phyloP scores from a whole-genome alignment of 1,140 invertebrate species.

The Grapholita molesta region DNA sequence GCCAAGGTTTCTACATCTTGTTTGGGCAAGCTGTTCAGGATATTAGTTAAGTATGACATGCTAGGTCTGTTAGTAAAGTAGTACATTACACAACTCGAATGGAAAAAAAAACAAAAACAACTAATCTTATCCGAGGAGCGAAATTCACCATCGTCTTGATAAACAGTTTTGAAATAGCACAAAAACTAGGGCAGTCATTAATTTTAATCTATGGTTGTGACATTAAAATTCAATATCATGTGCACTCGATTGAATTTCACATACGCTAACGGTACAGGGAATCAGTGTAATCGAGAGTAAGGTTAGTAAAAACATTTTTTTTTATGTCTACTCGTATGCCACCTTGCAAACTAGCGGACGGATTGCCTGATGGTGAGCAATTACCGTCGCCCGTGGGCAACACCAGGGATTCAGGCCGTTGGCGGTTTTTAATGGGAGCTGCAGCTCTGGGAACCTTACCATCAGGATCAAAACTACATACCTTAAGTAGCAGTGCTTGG shows the following conservation, averaged over 20 bases:
- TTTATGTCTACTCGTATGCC: no score
- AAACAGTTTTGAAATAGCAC: conserved; percentile 10
- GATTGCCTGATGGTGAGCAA: no score
- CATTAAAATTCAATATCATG: not conserved
- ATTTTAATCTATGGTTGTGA: conserved; percentile 4
- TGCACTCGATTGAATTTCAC: not conserved
- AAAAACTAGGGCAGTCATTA: not conserved
- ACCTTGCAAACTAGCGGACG: no score
- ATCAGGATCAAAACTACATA: no score
- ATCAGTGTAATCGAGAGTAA: not conserved
- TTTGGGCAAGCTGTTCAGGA: no score
- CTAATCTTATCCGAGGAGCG: not conserved
- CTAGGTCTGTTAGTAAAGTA: not conserved
- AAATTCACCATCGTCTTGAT: not conserved
- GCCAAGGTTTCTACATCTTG: no score
- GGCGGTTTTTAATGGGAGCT: no score
- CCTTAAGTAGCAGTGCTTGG: no score
- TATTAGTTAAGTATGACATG: no score
- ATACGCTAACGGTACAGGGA: not conserved
- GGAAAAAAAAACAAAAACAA: not conserved
- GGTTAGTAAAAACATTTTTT: not conserved
- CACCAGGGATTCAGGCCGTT: no score
- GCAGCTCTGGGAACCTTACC: no score
- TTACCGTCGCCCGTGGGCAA: no score
- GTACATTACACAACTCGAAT: not conserved